phyloP scores from a whole-genome alignment of 1,140 invertebrate species.

The Halesus radiatus region DNA sequence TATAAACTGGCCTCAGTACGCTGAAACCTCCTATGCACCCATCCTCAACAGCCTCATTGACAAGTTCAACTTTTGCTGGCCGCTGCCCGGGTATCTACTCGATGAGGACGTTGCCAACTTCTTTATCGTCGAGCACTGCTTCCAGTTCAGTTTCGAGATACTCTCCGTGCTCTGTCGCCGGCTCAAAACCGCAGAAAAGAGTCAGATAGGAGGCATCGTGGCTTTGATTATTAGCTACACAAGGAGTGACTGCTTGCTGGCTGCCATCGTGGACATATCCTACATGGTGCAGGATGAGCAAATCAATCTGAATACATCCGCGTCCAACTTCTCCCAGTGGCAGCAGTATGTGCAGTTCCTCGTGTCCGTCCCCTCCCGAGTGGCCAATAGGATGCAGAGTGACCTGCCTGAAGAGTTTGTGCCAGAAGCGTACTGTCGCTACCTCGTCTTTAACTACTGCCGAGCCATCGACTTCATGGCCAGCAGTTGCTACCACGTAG shows the following conservation, averaged over 20 bases:
- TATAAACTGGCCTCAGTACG: constrained; percentile 62
- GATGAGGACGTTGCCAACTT: constrained; percentile 63
- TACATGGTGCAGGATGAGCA: constrained; percentile 57
- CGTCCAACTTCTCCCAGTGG: constrained; percentile 63
- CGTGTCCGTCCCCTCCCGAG: constrained; percentile 75
- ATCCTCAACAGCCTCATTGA: constrained; percentile 66
- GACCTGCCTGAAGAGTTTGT: constrained; percentile 73
- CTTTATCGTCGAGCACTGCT: constrained; percentile 71
- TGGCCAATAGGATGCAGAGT: constrained; percentile 76
- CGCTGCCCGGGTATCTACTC: constrained; percentile 61
- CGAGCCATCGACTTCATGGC: constrained; percentile 73
- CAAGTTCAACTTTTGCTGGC: constrained; percentile 72
- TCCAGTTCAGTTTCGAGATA: constrained; percentile 68
- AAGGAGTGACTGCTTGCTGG: constrained; percentile 72
- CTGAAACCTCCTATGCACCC: constrained; percentile 63
- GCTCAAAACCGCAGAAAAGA: constrained; percentile 65
- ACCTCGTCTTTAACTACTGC: constrained; percentile 74
- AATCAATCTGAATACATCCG: constrained; percentile 53
- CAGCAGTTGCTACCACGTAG: constrained; percentile 62
- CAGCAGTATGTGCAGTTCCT: constrained; percentile 74
- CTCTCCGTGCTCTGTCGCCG: constrained; percentile 66
- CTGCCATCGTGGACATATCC: constrained; percentile 65
- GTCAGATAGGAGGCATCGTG: constrained; percentile 61
- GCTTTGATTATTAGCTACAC: constrained; percentile 68
- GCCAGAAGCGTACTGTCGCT: constrained; percentile 71